A percentile compares a stretch with the other conserved stretches of the same genome.
These are phyloP conservation scores for Synchiropus splendidus DNA, from an alignment of 2,113 vertebrate genomes.

Conservation along the genomic window DNA sequence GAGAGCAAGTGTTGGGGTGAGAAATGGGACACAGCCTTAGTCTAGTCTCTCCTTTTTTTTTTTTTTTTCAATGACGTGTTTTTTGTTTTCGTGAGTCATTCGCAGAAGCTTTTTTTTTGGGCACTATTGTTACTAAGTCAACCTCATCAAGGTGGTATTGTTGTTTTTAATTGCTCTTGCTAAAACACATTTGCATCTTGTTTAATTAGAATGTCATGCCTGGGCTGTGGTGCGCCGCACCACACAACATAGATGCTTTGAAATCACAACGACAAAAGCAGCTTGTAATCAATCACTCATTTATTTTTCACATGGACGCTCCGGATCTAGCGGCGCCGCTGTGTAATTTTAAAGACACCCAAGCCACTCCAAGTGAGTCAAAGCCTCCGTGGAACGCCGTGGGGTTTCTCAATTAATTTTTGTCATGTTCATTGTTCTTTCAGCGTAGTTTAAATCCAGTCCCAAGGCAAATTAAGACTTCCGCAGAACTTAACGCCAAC, in stretches of 20 bases:
- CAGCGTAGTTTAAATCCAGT: constrained; percentile 2
- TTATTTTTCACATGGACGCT: not conserved
- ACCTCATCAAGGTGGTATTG: no score
- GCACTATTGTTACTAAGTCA: no score
- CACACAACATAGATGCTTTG: not conserved
- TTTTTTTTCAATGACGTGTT: not conserved
- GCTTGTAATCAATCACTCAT: not conserved
- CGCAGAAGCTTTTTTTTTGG: no score
- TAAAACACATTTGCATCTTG: not conserved
- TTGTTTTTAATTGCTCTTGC: not conserved
- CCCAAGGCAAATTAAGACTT: not conserved
- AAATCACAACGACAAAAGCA: not conserved
- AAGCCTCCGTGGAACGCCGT: not conserved
- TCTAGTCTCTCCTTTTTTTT: no score
- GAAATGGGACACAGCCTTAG: no score
- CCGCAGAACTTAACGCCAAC: not conserved
- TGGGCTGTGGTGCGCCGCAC: not conserved
- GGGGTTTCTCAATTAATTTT: not conserved
- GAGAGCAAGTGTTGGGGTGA: no score
- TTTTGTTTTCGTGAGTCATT: not conserved
- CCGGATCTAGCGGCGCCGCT: not conserved
- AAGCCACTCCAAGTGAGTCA: not conserved
- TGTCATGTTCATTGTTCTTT: not conserved
- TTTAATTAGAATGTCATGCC: constrained; percentile 8
- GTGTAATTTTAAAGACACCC: not conserved